Base-by-base conservation (phyloP, 1,140 invertebrate genomes). In the Musca vetustissima region DNA sequence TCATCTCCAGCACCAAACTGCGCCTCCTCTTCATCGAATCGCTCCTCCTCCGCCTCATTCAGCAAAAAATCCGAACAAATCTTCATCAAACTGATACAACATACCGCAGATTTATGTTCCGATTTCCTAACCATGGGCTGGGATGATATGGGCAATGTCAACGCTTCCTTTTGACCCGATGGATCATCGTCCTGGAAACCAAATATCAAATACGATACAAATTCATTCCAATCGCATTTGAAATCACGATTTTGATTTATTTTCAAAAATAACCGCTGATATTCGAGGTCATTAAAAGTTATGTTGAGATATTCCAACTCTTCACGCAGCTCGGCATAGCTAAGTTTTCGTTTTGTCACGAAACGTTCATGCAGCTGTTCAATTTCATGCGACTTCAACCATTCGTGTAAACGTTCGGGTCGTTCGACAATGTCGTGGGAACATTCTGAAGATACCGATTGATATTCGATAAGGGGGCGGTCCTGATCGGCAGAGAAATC, bases 171-270 rank as follows among this genome's bases (percentile, higher is more conserved):
- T 74, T 85, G 83, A 65, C 83, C 83, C 64, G 85, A 83, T 2
- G 83, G 85, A 71, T 89, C 88, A 71, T 87, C 87, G 48, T 85
- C 83, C 73, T 88, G 86, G 78, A 89, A 90, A 48, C 89, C 88
- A 59, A 90, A 80, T 43, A 90, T 83, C 11, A 91, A 74, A 79
- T 89, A 87, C 1, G 89, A 89, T 7, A 90, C 85, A 69, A 90
- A 85, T 77, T 91, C 88, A 73, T 90, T 84, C 89, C 89, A 90
- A 15, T 86, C 87, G 15, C 89, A 84, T 64, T 84, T 82, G 17
- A 85, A 88, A 70, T 87, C 84, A 43, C 86, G 80, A 68, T 80
- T 83, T 47, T 85, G 83, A 67, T 86, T 86, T 61, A 86, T 86
- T 64, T 78, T 80, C 0, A 76, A 24, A 71, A 77, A 80, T 9